Evolutionary conservation across 2,888 invertebrate genomes (phyloP).

Genomic region (Melieria omissa): DNA sequence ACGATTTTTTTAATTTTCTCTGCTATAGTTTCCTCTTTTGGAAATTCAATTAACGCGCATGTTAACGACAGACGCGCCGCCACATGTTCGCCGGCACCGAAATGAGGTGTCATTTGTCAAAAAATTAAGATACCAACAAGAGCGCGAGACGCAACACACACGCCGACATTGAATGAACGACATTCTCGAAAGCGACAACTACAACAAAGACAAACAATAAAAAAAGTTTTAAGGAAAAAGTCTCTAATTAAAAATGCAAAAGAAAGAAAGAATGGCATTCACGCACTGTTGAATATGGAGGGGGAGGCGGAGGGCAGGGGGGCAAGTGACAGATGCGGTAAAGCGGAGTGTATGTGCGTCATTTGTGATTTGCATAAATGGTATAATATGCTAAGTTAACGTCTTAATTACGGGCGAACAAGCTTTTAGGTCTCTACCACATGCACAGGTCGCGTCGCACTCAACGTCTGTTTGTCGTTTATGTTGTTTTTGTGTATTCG

Average conservation of each 20-base stretch:
- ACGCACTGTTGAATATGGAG: not conserved
- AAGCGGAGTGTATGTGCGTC: not conserved
- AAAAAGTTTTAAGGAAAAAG: not conserved
- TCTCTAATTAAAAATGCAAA: conserved; percentile 6
- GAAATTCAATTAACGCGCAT: conserved; percentile 35
- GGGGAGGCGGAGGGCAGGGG: not conserved
- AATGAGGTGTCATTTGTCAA: conserved; percentile 16
- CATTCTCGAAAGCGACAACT: not conserved
- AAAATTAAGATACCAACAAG: not conserved
- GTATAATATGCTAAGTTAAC: conserved; percentile 35
- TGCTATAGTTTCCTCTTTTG: too few relatives aligned
- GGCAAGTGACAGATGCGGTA: not conserved
- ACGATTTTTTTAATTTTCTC: too few relatives aligned
- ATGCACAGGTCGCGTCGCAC: too few relatives aligned
- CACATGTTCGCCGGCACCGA: not conserved
- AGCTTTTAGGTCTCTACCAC: conserved; percentile 18
- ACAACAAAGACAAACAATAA: not conserved
- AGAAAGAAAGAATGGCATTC: not conserved
- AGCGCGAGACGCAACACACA: too few relatives aligned
- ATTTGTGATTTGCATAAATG: conserved; percentile 31
- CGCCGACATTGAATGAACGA: too few relatives aligned
- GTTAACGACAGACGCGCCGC: conserved; percentile 11
- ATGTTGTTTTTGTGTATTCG: not conserved
- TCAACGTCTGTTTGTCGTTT: not conserved
- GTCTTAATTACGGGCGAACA: conserved; percentile 34